Conservation (phyloP, 2,888 invertebrate species). For the Melitaea athalia region DNA sequence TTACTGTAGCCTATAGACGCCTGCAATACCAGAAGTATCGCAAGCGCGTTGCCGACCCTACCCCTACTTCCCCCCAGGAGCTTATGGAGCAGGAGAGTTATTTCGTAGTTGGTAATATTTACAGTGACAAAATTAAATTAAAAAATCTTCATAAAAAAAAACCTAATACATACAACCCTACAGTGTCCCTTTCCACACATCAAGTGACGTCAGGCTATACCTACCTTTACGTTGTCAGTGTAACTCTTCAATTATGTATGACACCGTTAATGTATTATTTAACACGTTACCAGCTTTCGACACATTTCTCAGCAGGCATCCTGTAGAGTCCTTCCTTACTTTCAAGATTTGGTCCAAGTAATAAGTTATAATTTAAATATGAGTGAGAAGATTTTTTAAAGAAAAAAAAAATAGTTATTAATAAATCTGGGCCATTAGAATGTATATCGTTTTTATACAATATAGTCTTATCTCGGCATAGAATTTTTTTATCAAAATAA, state of each 20-base stretch:
- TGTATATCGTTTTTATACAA: too few species aligned
- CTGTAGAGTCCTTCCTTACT: constrained; percentile 58
- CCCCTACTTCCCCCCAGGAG: too few species aligned
- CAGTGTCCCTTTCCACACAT: constrained; percentile 24
- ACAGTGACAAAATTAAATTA: not conserved
- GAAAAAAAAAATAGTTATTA: too few species aligned
- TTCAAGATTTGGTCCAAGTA: constrained; percentile 46
- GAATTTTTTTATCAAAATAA: too few species aligned
- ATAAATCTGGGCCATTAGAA: too few species aligned
- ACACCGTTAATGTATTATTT: constrained; percentile 75
- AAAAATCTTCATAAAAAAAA: not conserved
- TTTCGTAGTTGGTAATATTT: too few species aligned
- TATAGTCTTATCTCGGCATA: too few species aligned
- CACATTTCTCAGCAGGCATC: constrained; percentile 67
- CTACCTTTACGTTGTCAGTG: constrained; percentile 33
- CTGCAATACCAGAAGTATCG: too few species aligned
- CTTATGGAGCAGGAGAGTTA: too few species aligned
- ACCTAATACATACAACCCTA: not conserved
- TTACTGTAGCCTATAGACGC: too few species aligned
- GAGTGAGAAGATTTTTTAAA: too few species aligned
- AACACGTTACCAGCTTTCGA: constrained; percentile 71
- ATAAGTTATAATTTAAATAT: constrained; percentile 16
- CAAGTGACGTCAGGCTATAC: constrained; percentile 27
- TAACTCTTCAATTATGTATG: constrained; percentile 72
- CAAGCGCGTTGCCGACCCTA: too few species aligned